Evolutionary conservation across 1,140 invertebrate species (phyloP).

Genomic region (Drosophila mojavensis): DNA sequence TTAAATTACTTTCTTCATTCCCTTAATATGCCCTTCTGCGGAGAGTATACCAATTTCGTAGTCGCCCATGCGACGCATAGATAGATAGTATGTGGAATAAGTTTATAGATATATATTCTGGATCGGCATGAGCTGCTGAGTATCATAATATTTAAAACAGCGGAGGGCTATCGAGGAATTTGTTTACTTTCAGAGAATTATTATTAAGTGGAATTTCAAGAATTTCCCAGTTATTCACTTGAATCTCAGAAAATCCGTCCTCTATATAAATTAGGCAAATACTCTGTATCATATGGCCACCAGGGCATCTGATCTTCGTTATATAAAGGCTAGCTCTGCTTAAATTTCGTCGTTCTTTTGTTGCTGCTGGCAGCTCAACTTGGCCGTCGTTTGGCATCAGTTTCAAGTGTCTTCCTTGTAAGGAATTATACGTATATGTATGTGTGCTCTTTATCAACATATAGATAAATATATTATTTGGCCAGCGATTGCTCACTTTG

Average conservation of each 20-base stretch:
- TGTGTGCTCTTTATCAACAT: background rate
- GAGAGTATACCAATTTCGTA: background rate
- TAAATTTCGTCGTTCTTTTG: conserved; percentile 21
- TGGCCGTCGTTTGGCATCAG: conserved; percentile 29
- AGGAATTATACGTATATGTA: conserved; percentile 36
- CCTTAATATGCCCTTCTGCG: conserved; percentile 19
- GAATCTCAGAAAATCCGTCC: too few relatives aligned
- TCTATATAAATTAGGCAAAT: too few relatives aligned
- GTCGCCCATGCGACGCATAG: background rate
- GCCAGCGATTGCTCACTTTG: conserved; percentile 62
- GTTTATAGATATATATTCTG: too few relatives aligned
- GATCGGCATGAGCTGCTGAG: too few relatives aligned
- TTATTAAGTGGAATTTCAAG: too few relatives aligned
- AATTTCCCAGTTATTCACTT: too few relatives aligned
- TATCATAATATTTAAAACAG: too few relatives aligned
- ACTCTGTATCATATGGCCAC: too few relatives aligned
- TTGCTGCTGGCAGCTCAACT: conserved; percentile 20
- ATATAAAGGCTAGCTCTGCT: background rate
- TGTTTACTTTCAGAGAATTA: too few relatives aligned
- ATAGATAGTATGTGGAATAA: background rate
- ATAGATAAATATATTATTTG: conserved; percentile 58
- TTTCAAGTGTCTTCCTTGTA: conserved; percentile 68
- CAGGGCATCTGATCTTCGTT: background rate
- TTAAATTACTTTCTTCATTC: conserved; percentile 82
- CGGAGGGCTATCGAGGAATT: too few relatives aligned